phyloP scores from a whole-genome alignment of 2,113 vertebrate genomes.

The Pagrus major region DNA sequence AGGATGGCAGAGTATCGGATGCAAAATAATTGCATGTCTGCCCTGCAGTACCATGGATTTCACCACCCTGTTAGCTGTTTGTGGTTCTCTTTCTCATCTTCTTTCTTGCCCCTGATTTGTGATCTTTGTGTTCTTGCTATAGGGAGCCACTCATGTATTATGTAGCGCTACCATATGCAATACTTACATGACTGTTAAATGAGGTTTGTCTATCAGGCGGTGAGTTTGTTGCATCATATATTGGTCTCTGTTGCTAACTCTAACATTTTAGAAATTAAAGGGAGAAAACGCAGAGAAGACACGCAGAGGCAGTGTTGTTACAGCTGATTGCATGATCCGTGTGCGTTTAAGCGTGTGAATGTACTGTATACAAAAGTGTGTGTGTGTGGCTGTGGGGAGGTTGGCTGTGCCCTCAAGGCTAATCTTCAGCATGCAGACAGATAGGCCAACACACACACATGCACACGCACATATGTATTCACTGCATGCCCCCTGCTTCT shows the following conservation, averaged over 20 bases:
- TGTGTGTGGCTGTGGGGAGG: background rate
- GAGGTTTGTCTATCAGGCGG: slow-evolving; percentile 16
- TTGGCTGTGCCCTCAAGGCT: slow-evolving; percentile 59
- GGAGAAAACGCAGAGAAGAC: slow-evolving; percentile 13
- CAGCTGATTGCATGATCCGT: slow-evolving; percentile 57
- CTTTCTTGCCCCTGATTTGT: slow-evolving; percentile 54
- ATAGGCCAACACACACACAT: slow-evolving; percentile 13
- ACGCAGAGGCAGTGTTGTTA: slow-evolving; percentile 34
- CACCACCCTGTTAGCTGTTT: slow-evolving; percentile 43
- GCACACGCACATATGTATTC: slow-evolving; percentile 63
- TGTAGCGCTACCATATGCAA: slow-evolving; percentile 45
- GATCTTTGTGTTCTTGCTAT: slow-evolving; percentile 41
- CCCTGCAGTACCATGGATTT: slow-evolving; percentile 55
- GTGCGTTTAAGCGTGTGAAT: slow-evolving; percentile 12
- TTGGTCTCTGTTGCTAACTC: slow-evolving; percentile 4
- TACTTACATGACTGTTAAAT: slow-evolving; percentile 49
- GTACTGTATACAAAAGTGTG: slow-evolving; percentile 3
- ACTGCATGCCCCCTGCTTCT: slow-evolving; percentile 64
- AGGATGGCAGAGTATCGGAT: slow-evolving; percentile 64
- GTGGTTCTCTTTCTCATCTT: slow-evolving; percentile 36
- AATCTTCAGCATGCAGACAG: slow-evolving; percentile 62
- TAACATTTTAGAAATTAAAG: slow-evolving; percentile 11
- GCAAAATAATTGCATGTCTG: slow-evolving; percentile 73
- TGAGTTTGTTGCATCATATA: slow-evolving; percentile 52
- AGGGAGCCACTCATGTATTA: slow-evolving; percentile 41